Base-by-base conservation (phyloP, 2,113 vertebrate genomes). In the Aphelocoma coerulescens region DNA sequence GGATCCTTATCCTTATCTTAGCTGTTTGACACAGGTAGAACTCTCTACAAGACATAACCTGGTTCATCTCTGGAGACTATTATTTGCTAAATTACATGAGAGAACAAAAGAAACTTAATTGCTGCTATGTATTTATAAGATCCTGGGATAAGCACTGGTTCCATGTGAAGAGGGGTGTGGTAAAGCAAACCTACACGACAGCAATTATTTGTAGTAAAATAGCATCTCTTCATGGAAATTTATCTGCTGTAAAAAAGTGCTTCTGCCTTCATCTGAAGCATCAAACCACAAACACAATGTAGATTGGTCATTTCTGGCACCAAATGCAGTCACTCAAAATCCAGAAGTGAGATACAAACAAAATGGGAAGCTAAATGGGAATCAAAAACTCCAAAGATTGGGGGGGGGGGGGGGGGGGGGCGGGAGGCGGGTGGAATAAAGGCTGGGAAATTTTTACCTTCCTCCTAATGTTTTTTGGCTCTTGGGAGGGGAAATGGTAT, bases 1-100 rank as follows among this genome's bases (percentile, higher is more conserved):
- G 84, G 49, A 95, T 91, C 75, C 85, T 91, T 91, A 91, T 80
- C 84, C 57, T 92, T 71, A 86, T 63, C 79, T 93, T 78, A 79
- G 78, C 79, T 90, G 76, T 71, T 80, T 93, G 91, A 95, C 89
- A 95, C 86, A 88, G 62, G 75, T 73, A 88, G n/a, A 92, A 85
- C 85, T 76, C 95, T 94, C 81, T 59, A 59, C 87, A 89, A 94
- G 76, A 89, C 65, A 96, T 95, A 96, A 93, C 90, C 71, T 2
- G 43, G 81, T 52, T 93, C 92, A 89, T 63, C 33, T 88, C 80
- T 62, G 44, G 30, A 95, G 51, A 85, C 62, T 91, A n/a, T 48
- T 91, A 85, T 85, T 96, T 93, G 73, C 54, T 96, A 91, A 96
- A 93, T 93, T 93, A 92, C 77, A 80, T 76, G 85, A 77, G 69